These are phyloP conservation scores for Buathra laborator DNA, from an alignment of 2,888 invertebrate species.

Conservation along the genomic window DNA sequence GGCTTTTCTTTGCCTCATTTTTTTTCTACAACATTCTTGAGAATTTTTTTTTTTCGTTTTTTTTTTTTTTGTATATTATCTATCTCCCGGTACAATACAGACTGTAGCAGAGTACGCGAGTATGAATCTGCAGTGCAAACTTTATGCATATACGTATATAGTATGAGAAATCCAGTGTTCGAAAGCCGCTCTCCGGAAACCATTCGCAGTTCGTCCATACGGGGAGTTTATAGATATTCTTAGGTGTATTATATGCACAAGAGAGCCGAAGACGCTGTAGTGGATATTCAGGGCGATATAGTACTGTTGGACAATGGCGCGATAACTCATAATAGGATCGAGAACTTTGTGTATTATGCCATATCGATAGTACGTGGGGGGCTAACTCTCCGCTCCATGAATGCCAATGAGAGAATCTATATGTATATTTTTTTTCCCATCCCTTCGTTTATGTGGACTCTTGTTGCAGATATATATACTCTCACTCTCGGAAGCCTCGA, in stretches of 20 bases:
- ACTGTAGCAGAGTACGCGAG: slow-evolving; percentile 40
- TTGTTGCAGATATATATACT: slow-evolving; percentile 23
- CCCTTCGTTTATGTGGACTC: slow-evolving; percentile 64
- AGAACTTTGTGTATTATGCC: slow-evolving; percentile 77
- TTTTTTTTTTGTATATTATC: background rate
- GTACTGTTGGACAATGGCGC: slow-evolving; percentile 80
- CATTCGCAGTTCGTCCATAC: slow-evolving; percentile 52
- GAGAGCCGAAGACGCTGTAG: slow-evolving; percentile 28
- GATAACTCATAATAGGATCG: slow-evolving; percentile 84
- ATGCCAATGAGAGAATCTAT: slow-evolving; percentile 75
- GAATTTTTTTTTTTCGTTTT: background rate
- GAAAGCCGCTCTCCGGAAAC: slow-evolving; percentile 66
- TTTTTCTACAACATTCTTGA: background rate
- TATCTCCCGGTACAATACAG: slow-evolving; percentile 54
- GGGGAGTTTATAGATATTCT: slow-evolving; percentile 63
- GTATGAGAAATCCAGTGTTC: slow-evolving; percentile 39
- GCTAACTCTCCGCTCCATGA: slow-evolving; percentile 66
- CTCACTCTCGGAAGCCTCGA: slow-evolving; percentile 37
- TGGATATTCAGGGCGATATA: slow-evolving; percentile 47
- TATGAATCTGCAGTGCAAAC: background rate
- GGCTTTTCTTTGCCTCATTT: slow-evolving; percentile 3
- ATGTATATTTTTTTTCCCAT: slow-evolving; percentile 73
- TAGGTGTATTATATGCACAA: slow-evolving; percentile 60
- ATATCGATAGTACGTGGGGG: slow-evolving; percentile 80
- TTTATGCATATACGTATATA: slow-evolving; percentile 5